phyloP scores from a whole-genome alignment of 1,140 invertebrate genomes.

The Heliconius himera region DNA sequence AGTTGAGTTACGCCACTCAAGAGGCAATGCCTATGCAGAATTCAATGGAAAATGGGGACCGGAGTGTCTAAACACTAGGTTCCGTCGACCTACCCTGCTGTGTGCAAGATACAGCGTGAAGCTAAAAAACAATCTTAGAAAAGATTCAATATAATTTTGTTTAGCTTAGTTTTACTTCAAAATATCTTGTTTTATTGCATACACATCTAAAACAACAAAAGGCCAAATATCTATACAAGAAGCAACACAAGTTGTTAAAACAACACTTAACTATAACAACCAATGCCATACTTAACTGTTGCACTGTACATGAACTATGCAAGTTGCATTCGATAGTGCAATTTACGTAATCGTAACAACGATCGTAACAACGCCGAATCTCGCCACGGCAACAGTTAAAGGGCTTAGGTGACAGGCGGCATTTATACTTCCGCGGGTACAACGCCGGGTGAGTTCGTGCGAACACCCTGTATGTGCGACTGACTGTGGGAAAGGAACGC shows the following conservation, averaged over 20 bases:
- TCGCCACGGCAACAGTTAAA: constrained; percentile 62
- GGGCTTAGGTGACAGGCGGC: constrained; percentile 74
- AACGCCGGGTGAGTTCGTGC: constrained; percentile 72
- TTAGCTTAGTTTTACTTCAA: neutral
- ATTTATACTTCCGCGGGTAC: constrained; percentile 76
- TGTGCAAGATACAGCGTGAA: too few relatives aligned
- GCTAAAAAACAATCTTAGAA: too few relatives aligned
- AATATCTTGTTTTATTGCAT: neutral
- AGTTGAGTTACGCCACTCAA: too few relatives aligned
- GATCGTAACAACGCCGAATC: constrained; percentile 50
- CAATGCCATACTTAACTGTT: neutral
- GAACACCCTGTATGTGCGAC: constrained; percentile 74
- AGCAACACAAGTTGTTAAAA: constrained; percentile 7
- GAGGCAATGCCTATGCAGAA: too few relatives aligned
- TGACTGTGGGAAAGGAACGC: constrained; percentile 74
- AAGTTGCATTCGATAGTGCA: constrained; percentile 41
- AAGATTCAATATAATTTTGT: too few relatives aligned
- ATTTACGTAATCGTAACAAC: constrained; percentile 55
- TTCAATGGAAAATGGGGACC: too few relatives aligned
- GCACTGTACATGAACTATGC: constrained; percentile 37
- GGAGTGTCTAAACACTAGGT: too few relatives aligned
- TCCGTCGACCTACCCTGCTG: too few relatives aligned
- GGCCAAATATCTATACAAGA: constrained; percentile 8
- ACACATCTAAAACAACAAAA: constrained; percentile 12
- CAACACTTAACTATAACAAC: neutral